These are phyloP conservation scores for Argyresthia albistria DNA, from an alignment of 2,888 invertebrate genomes.

Conservation along the genomic window DNA sequence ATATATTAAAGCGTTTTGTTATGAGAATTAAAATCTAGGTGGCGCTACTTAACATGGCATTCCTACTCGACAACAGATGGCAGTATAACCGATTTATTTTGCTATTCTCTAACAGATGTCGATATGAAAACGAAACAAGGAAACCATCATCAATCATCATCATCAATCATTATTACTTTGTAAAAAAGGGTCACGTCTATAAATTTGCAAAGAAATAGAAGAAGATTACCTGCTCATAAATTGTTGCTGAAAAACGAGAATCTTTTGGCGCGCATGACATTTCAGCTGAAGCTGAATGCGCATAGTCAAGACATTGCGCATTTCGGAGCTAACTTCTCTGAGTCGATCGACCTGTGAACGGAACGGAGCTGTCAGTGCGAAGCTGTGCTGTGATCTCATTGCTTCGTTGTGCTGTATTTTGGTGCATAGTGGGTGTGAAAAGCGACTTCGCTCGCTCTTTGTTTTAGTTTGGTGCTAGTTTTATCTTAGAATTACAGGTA, in stretches of 20 bases:
- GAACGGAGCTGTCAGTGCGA: slow-evolving; percentile 38
- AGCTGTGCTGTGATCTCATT: slow-evolving; percentile 25
- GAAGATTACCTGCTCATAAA: too few species aligned
- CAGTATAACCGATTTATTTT: not conserved
- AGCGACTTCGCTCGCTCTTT: slow-evolving; percentile 45
- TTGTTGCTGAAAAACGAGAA: too few species aligned
- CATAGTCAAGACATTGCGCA: slow-evolving; percentile 72
- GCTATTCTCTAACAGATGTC: too few species aligned
- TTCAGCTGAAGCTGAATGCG: slow-evolving; percentile 53
- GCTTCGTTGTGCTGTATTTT: slow-evolving; percentile 53
- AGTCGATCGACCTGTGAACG: slow-evolving; percentile 45
- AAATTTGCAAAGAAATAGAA: too few species aligned
- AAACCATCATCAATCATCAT: too few species aligned
- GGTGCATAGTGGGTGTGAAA: slow-evolving; percentile 56
- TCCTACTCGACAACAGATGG: not conserved
- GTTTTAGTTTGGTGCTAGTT: slow-evolving; percentile 39
- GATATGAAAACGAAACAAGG: too few species aligned
- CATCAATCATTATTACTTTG: too few species aligned
- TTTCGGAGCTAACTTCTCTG: slow-evolving; percentile 53
- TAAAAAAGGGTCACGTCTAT: too few species aligned
- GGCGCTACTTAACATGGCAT: not conserved
- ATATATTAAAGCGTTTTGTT: too few species aligned
- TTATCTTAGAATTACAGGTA: slow-evolving; percentile 43
- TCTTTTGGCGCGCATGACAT: slow-evolving; percentile 49
- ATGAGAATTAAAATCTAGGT: not conserved